Base-by-base conservation (phyloP, 1,140 invertebrate genomes). In the Steinernema feltiae region DNA sequence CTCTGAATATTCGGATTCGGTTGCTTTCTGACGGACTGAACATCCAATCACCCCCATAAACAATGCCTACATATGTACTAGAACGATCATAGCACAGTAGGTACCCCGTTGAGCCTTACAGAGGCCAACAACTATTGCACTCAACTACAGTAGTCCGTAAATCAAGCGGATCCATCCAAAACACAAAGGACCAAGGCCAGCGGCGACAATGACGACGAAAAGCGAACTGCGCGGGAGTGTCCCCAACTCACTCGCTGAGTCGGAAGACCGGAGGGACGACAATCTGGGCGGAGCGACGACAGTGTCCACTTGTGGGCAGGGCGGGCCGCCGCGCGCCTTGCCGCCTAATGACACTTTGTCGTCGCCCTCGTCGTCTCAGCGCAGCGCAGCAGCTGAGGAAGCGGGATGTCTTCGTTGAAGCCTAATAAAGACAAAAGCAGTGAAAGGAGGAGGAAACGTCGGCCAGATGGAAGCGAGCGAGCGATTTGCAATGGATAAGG, bases 401-500 rank as follows among this genome's bases (percentile, higher is more conserved):
- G 53, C 24, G 53, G n/a, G n/a, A n/a, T n/a, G n/a, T n/a, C n/a
- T n/a, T n/a, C n/a, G n/a, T 63, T 63, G 7, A 21, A 21, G 15
- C 15, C 53, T 63, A 63, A 63, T 63, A 63, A 63, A 63, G 53
- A 63, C 53, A 63, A 63, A 15, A 63, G 53, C 53, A 41, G 7
- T 18, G 35, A 41, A 41, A 41, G 7, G 35, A n/a, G n/a, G n/a
- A n/a, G 41, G 41, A 46, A 46, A 17, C 53, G 12, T 15, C 53
- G 53, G 53, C 53, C 53, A 63, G 53, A 63, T 63, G 53, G 53
- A 63, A 63, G 53, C n/a, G n/a, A n/a, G n/a, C n/a, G n/a, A n/a
- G 24, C 15, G 24, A 63, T 63, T 63, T 63, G 53, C 53, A 63
- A 63, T 63, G 53, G 53, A 63, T 12, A 63, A 63, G 53, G 24